These are phyloP conservation scores for Trinectes maculatus DNA, from an alignment of 2,113 vertebrate species.

Conservation along the genomic window DNA sequence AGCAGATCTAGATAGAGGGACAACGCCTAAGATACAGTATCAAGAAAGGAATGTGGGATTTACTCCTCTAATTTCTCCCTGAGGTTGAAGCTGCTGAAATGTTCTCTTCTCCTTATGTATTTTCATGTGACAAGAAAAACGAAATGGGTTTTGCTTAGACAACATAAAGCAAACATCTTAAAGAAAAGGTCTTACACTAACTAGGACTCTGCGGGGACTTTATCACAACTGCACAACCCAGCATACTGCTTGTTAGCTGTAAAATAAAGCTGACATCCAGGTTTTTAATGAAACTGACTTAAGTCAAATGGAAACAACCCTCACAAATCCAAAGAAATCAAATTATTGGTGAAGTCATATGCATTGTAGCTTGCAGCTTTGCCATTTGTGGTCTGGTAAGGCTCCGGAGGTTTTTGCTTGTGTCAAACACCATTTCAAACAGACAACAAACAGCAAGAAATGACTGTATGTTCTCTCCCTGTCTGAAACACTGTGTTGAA, in stretches of 20 bases:
- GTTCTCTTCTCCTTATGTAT: constrained; percentile 15
- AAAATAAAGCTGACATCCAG: background rate
- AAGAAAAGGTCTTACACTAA: background rate
- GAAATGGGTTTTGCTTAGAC: constrained; percentile 3
- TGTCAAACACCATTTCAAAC: constrained; percentile 2
- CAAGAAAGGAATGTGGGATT: constrained; percentile 25
- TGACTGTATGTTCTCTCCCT: background rate
- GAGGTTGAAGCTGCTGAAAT: constrained; percentile 6
- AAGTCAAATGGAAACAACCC: background rate
- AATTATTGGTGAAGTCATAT: background rate
- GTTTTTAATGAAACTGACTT: background rate
- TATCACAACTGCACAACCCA: background rate
- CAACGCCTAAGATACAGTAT: constrained; percentile 26
- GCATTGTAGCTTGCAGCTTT: background rate
- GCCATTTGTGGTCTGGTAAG: constrained; percentile 1
- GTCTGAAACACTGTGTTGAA: constrained; percentile 16
- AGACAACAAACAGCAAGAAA: background rate
- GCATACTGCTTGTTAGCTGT: background rate
- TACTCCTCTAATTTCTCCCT: constrained; percentile 33
- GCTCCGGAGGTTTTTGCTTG: background rate
- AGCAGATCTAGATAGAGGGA: constrained; percentile 21
- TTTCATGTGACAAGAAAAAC: background rate
- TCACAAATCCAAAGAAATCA: background rate
- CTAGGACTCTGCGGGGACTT: background rate
- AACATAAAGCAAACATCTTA: background rate